Evolutionary conservation across 2,113 vertebrate species (phyloP).

Genomic region (Phylloscopus whistleri): DNA sequence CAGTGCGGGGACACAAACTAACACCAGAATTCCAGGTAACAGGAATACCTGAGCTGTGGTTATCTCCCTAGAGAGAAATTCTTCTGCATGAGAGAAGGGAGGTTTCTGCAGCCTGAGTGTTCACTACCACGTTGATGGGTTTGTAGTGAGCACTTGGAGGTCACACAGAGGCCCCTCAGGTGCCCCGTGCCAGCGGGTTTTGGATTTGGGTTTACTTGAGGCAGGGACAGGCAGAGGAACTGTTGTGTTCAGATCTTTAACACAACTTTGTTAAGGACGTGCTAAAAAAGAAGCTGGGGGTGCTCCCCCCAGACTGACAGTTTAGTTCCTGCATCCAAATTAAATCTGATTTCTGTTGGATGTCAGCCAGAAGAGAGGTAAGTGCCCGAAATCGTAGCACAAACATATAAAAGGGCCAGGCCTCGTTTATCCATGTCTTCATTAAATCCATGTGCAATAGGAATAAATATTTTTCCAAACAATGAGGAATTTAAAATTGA

Average conservation of each 20-base stretch:
- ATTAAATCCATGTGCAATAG: neutral
- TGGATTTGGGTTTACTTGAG: neutral
- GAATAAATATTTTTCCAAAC: neutral
- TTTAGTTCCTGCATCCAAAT: neutral
- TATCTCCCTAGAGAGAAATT: neutral
- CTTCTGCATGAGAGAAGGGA: neutral
- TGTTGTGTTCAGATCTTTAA: neutral
- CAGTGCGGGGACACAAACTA: too few relatives aligned
- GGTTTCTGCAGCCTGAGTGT: too few relatives aligned
- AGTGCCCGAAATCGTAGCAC: neutral
- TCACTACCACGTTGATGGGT: neutral
- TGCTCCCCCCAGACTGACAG: too few relatives aligned
- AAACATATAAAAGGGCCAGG: neutral
- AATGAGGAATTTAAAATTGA: neutral
- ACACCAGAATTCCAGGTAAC: too few relatives aligned
- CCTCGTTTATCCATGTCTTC: rapidly evolving
- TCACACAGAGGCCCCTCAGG: neutral
- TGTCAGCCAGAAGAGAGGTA: neutral
- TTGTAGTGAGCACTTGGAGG: neutral
- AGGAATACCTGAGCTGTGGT: neutral
- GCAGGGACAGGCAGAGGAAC: neutral
- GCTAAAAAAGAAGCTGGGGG: neutral
- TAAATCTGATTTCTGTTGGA: neutral
- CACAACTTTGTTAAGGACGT: neutral
- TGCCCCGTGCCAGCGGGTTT: neutral